phyloP scores from a whole-genome alignment of 2,797 vertebrate species.

The Alauda arvensis region DNA sequence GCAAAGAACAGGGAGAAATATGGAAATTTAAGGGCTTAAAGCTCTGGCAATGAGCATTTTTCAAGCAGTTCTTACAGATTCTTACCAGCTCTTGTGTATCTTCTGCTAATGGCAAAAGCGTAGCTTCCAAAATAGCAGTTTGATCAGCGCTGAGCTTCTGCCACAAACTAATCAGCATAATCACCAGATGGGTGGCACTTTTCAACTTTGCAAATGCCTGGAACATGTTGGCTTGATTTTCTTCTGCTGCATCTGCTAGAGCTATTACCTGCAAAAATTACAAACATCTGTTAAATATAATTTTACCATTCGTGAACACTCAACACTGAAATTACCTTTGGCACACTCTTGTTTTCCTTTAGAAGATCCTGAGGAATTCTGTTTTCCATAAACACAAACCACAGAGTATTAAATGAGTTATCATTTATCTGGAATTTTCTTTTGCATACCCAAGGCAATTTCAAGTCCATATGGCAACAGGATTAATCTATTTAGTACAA shows the following conservation, averaged over 20 bases:
- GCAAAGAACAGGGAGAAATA: not conserved
- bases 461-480: conserved; percentile 19
- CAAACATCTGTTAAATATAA: conserved; percentile 44
- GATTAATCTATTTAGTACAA: conserved; percentile 3
- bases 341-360: conserved; percentile 47
- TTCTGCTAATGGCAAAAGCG: conserved; percentile 86
- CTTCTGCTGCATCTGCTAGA: conserved; percentile 88
- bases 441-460: conserved; percentile 18
- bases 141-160: conserved; percentile 86
- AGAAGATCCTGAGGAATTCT: conserved; percentile 44
- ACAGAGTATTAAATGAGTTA: conserved; percentile 29
- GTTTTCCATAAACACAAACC: conserved; percentile 57
- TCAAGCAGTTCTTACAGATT: not conserved
- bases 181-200: conserved; percentile 86
- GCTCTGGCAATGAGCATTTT: not conserved
- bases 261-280: conserved; percentile 83
- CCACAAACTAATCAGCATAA: conserved; percentile 87
- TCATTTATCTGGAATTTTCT: conserved; percentile 38
- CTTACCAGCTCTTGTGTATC: conserved; percentile 86
- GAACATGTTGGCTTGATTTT: conserved; percentile 80
- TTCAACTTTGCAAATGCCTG: conserved; percentile 83
- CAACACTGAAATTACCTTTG: conserved; percentile 32
- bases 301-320: conserved; percentile 15
- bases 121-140: conserved; percentile 85
- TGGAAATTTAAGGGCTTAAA: not conserved